Percentiles rank a stretch among this genome's conserved stretches.
phyloP scores from a whole-genome alignment of 2,888 invertebrate species.

The Petrophora chlorosata region DNA sequence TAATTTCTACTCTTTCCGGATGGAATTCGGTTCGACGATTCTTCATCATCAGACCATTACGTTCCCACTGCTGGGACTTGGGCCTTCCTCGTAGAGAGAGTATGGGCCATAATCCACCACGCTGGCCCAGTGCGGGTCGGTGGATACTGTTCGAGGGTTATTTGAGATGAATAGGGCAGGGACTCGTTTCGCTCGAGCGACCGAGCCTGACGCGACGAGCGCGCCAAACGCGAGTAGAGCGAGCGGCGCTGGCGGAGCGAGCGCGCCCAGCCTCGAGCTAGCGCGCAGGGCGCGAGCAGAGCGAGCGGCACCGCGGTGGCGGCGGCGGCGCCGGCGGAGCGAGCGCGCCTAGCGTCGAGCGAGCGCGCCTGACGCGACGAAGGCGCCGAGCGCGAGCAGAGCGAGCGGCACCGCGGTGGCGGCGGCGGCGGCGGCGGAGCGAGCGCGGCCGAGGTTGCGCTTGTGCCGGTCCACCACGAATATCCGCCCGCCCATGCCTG shows the following conservation, averaged over 20 bases:
- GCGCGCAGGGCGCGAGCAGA: neutral
- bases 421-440: slow-evolving; percentile 15
- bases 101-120: too few species aligned
- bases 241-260: neutral
- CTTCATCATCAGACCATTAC: too few species aligned
- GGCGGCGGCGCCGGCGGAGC: neutral
- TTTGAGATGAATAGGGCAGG: too few species aligned
- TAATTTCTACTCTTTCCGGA: too few species aligned
- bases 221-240: neutral
- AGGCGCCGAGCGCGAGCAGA: slow-evolving; percentile 9
- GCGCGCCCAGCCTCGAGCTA: neutral
- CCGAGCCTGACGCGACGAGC: neutral
- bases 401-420: slow-evolving; percentile 17
- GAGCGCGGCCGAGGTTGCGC: slow-evolving; percentile 55
- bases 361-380: slow-evolving; percentile 1
- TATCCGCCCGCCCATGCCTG: slow-evolving; percentile 96
- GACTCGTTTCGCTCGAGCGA: too few species aligned
- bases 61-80: too few species aligned
- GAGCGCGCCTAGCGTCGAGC: neutral
- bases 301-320: neutral
- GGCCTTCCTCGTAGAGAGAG: too few species aligned
- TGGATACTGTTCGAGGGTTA: too few species aligned
- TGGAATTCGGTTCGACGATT: too few species aligned
- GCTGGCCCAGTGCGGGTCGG: too few species aligned
- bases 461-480: slow-evolving; percentile 92